These are phyloP conservation scores for Cricetomys ansorgei DNA, from an alignment of 2,113 vertebrate genomes.

Conservation along the genomic window DNA sequence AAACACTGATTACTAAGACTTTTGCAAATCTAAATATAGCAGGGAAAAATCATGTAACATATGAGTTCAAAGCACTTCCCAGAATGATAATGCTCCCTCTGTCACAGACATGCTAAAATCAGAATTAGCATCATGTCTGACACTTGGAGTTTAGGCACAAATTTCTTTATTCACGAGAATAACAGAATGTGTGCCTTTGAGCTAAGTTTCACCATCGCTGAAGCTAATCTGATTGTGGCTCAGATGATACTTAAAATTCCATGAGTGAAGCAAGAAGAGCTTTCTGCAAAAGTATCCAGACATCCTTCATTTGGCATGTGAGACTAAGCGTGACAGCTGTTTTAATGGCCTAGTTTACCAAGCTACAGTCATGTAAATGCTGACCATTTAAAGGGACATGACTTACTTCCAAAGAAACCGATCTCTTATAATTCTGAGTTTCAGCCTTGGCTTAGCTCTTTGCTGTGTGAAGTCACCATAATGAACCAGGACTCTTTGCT, in stretches of 20 bases:
- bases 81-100: constrained; percentile 53
- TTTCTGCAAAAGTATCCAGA: neutral
- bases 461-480: neutral
- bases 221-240: constrained; percentile 3
- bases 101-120: constrained; percentile 63
- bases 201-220: constrained; percentile 41
- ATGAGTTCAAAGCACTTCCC: constrained; percentile 55
- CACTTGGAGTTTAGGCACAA: constrained; percentile 67
- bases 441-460: neutral
- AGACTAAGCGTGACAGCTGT: neutral
- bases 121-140: constrained; percentile 67
- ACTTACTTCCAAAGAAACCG: neutral
- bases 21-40: constrained; percentile 33
- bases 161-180: constrained; percentile 61
- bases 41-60: constrained; percentile 3
- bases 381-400: neutral
- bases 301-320: neutral
- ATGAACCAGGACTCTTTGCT: neutral
- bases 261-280: neutral
- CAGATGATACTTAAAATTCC: constrained; percentile 34
- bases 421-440: neutral
- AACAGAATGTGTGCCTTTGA: constrained; percentile 35
- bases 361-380: neutral
- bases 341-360: neutral
- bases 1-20: neutral